Evolutionary conservation across 2,797 vertebrate species (phyloP).

Genomic region (Oreochromis grahami): DNA sequence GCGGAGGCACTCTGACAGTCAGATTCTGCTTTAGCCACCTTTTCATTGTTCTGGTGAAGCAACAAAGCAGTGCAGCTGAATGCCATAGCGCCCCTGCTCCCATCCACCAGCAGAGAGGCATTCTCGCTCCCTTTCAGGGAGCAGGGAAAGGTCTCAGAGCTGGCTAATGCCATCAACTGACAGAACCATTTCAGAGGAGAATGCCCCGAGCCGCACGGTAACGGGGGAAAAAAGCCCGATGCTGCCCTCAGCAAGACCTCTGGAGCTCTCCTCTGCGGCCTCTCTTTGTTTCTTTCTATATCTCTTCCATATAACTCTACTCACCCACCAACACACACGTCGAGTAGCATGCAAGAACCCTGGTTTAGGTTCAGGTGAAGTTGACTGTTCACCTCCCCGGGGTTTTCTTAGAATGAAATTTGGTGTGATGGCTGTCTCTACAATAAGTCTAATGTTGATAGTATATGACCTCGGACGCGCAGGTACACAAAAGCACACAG

Average conservation of each 20-base stretch:
- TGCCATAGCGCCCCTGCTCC: neutral
- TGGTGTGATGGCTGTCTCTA: conserved; percentile 63
- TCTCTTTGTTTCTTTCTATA: neutral
- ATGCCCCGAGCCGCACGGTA: conserved; percentile 36
- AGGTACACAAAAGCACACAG: neutral
- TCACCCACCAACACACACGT: neutral
- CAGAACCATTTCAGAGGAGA: conserved; percentile 40
- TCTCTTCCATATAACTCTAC: neutral
- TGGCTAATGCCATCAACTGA: conserved; percentile 33
- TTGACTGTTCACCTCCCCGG: conserved; percentile 49
- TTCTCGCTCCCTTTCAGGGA: conserved; percentile 26
- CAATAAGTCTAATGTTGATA: conserved; percentile 50
- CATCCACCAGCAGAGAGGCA: neutral
- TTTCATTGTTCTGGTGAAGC: conserved; percentile 20
- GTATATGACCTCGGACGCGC: conserved; percentile 25
- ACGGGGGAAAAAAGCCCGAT: conserved; percentile 6
- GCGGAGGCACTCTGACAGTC: neutral
- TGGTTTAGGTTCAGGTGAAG: conserved; percentile 46
- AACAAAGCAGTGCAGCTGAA: neutral
- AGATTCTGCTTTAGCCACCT: conserved; percentile 6
- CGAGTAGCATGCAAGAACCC: neutral
- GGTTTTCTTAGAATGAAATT: conserved; percentile 64
- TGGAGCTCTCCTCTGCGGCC: conserved; percentile 33
- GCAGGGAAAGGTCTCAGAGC: conserved; percentile 44
- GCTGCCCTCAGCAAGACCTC: conserved; percentile 53